phyloP scores from a whole-genome alignment of 2,888 invertebrate species.

The Glyphotaelius pellucidus region DNA sequence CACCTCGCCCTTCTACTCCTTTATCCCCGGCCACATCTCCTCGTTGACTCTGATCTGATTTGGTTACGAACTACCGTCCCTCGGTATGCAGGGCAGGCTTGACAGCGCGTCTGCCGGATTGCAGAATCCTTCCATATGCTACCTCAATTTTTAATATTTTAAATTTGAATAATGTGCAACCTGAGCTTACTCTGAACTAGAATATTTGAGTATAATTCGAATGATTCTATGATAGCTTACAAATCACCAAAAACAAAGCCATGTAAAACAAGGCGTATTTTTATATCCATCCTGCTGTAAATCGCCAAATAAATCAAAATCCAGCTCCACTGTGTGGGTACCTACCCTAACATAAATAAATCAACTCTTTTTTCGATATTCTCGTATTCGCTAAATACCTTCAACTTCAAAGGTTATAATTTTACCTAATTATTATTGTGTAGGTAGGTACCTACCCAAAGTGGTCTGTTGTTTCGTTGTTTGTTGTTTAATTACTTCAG shows the following conservation, averaged over 20 bases:
- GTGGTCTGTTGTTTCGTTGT: background rate
- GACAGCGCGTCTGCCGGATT: constrained; percentile 49
- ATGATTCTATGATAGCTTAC: background rate
- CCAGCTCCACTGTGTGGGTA: no score
- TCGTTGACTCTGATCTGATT: constrained; percentile 43
- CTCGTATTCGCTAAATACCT: background rate
- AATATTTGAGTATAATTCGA: no score
- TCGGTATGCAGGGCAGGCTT: constrained; percentile 42
- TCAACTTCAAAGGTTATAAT: background rate
- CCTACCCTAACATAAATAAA: no score
- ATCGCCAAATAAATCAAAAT: background rate
- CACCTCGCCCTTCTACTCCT: background rate
- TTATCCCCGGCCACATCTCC: constrained; percentile 42
- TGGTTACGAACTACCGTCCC: constrained; percentile 46
- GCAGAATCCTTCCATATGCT: constrained; percentile 35
- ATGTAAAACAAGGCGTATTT: background rate
- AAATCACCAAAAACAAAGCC: background rate
- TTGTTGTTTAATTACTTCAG: background rate
- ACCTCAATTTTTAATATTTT: constrained; percentile 27
- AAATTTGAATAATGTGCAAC: background rate
- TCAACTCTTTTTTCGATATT: no score
- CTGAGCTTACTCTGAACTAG: background rate
- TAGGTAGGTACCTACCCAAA: background rate
- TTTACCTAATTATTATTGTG: no score
- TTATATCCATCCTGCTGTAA: background rate